These are phyloP conservation scores for Luperina nickerlii DNA, from an alignment of 2,888 invertebrate species.

Conservation along the genomic window DNA sequence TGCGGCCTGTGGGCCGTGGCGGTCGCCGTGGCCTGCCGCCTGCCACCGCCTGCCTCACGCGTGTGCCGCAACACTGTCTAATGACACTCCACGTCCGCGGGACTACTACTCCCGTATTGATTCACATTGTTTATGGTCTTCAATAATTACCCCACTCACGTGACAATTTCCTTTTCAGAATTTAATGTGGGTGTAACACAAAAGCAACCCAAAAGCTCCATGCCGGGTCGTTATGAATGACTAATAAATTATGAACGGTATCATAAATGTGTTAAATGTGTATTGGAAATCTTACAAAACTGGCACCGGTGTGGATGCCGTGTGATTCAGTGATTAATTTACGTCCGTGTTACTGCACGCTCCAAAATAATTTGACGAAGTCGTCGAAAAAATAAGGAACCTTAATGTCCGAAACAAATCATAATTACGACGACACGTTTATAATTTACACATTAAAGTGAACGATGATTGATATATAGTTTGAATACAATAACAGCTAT, in stretches of 20 bases:
- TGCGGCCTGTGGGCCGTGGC: slow-evolving; percentile 55
- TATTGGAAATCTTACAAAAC: slow-evolving; percentile 65
- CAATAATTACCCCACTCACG: slow-evolving; percentile 31
- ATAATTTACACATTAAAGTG: slow-evolving; percentile 71
- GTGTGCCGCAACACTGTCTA: slow-evolving; percentile 54
- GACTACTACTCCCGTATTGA: slow-evolving; percentile 42
- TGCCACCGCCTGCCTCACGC: slow-evolving; percentile 55
- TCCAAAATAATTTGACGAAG: slow-evolving; percentile 64
- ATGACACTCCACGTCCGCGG: slow-evolving; percentile 60
- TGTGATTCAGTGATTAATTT: slow-evolving; percentile 67
- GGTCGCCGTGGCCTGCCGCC: slow-evolving; percentile 21
- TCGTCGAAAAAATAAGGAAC: slow-evolving; percentile 62
- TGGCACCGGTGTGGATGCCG: slow-evolving; percentile 58
- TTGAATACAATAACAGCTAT: slow-evolving; percentile 74
- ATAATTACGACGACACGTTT: slow-evolving; percentile 68
- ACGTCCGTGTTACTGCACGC: slow-evolving; percentile 66
- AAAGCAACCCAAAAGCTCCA: slow-evolving; percentile 42
- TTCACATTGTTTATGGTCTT: slow-evolving; percentile 33
- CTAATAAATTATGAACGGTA: slow-evolving; percentile 59
- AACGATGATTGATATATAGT: slow-evolving; percentile 76
- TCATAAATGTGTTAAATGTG: slow-evolving; percentile 62
- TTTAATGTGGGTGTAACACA: slow-evolving; percentile 28
- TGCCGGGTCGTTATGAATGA: slow-evolving; percentile 50
- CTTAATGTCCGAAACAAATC: slow-evolving; percentile 62
- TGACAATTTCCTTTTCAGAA: slow-evolving; percentile 25